Percentiles rank a stretch among this genome's conserved stretches.
Evolutionary conservation across 1,140 invertebrate genomes (phyloP).

Genomic region (Drosophila bocqueti): DNA sequence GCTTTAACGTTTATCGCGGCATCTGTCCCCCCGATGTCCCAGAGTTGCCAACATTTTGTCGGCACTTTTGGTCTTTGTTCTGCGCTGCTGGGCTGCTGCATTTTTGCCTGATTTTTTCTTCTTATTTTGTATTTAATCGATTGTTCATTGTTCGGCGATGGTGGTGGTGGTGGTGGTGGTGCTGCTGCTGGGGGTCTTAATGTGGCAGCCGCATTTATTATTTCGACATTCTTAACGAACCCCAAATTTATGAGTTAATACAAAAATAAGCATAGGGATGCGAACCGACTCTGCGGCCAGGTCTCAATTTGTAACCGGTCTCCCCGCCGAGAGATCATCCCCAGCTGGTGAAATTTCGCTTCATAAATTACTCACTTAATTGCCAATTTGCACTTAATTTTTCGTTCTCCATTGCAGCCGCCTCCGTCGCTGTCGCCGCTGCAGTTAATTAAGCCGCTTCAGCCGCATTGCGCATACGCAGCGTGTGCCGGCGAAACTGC

Average conservation of each 20-base stretch:
- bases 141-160: slow-evolving; percentile 51
- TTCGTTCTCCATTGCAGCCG: slow-evolving; percentile 40
- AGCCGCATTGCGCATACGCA: slow-evolving; percentile 64
- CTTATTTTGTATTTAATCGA: slow-evolving; percentile 59
- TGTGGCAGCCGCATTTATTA: slow-evolving; percentile 79
- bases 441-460: slow-evolving; percentile 70
- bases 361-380: slow-evolving; percentile 80
- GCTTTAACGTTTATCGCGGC: slow-evolving; percentile 40
- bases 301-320: slow-evolving; percentile 70
- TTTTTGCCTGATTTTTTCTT: slow-evolving; percentile 32
- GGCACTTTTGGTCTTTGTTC: slow-evolving; percentile 54
- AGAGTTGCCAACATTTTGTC: slow-evolving; percentile 39
- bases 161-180: slow-evolving; percentile 21
- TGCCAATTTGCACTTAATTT: slow-evolving; percentile 82
- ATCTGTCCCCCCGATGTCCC: slow-evolving; percentile 36
- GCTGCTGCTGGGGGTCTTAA: slow-evolving; percentile 65
- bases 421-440: slow-evolving; percentile 8
- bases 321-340: slow-evolving; percentile 28
- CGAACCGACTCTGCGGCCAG: slow-evolving; percentile 15
- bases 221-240: slow-evolving; percentile 84
- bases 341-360: slow-evolving; percentile 58
- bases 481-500: slow-evolving; percentile 47
- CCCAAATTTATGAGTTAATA: slow-evolving; percentile 83
- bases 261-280: slow-evolving; percentile 57
- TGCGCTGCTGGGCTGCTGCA: slow-evolving; percentile 35